These are phyloP conservation scores for Luscinia luscinia DNA, from an alignment of 2,797 vertebrate species.

Conservation along the genomic window DNA sequence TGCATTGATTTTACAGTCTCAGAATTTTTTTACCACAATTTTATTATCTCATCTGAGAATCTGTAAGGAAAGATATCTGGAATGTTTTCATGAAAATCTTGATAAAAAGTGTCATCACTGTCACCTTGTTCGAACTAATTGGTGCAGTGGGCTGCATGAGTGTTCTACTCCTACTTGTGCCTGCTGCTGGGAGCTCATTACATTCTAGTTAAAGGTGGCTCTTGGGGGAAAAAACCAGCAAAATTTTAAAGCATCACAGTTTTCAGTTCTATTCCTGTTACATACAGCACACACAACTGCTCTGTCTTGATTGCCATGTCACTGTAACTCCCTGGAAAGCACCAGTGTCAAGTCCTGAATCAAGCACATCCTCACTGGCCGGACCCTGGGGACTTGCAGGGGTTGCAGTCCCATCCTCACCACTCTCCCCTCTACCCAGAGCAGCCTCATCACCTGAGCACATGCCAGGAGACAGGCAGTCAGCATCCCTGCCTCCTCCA, in stretches of 20 bases:
- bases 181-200: neutral
- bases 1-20: neutral
- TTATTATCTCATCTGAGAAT: neutral
- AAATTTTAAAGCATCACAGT: neutral
- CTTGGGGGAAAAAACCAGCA: neutral
- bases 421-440: neutral
- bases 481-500: neutral
- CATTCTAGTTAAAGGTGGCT: neutral
- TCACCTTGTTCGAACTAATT: neutral
- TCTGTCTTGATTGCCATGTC: neutral
- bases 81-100: neutral
- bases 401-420: neutral
- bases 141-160: neutral
- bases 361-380: neutral
- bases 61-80: neutral
- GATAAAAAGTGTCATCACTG: neutral
- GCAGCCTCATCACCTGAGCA: neutral
- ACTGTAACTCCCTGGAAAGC: neutral
- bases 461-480: neutral
- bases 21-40: neutral
- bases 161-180: neutral
- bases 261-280: neutral
- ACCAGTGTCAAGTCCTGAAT: neutral
- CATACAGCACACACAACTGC: neutral
- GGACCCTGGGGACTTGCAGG: neutral